Evolutionary conservation across 2,113 vertebrate species (phyloP).

Genomic region (Mobula birostris): DNA sequence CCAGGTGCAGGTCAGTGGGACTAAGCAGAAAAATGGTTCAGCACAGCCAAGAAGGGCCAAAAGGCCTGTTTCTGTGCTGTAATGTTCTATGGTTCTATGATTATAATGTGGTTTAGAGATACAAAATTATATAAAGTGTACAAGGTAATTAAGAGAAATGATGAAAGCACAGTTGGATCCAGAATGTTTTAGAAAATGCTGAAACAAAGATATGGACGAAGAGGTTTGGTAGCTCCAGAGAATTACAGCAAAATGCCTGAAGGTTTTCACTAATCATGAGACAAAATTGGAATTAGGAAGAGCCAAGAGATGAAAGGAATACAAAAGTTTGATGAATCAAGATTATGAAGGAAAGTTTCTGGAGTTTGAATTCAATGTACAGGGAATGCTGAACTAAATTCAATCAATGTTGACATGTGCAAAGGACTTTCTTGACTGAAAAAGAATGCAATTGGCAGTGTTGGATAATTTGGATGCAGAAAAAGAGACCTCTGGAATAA

Average conservation of each 20-base stretch:
- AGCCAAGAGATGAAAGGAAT: not conserved
- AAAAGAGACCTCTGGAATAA: not conserved
- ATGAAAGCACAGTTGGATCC: not conserved
- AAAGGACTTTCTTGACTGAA: not conserved
- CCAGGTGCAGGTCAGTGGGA: too few species aligned
- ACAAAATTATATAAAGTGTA: too few species aligned
- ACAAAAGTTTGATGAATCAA: not conserved
- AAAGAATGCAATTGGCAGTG: not conserved
- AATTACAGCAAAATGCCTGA: not conserved
- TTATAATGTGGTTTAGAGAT: not conserved
- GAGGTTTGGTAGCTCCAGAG: not conserved
- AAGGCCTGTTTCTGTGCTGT: too few species aligned
- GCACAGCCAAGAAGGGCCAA: too few species aligned
- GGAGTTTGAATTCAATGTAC: not conserved
- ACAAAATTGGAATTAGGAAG: not conserved
- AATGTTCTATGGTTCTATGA: too few species aligned
- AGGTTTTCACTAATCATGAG: not conserved
- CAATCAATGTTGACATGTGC: not conserved
- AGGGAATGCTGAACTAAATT: not conserved
- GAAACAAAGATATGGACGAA: not conserved
- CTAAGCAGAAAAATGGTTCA: too few species aligned
- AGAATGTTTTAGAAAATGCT: not conserved
- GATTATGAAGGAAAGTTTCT: not conserved
- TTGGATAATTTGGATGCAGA: not conserved
- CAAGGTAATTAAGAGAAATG: not conserved